These are phyloP conservation scores for Rosalia funebris DNA, from an alignment of 2,888 invertebrate species.

Conservation along the genomic window DNA sequence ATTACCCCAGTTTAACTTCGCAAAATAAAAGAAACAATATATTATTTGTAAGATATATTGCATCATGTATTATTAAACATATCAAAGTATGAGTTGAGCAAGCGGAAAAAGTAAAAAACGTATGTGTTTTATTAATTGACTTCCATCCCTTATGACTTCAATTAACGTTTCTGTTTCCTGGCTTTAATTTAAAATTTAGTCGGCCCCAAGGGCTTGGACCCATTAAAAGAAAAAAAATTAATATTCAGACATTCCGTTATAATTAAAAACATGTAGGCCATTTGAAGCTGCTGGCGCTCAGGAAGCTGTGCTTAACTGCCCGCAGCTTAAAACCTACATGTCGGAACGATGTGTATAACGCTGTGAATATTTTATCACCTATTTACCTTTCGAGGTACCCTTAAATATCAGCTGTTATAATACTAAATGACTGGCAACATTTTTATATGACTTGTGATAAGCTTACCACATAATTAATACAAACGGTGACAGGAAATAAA, in stretches of 20 bases:
- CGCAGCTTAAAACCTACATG: slow-evolving; percentile 25
- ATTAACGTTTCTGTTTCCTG: slow-evolving; percentile 7
- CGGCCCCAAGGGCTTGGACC: slow-evolving; percentile 5
- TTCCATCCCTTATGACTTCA: neutral
- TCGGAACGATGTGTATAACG: slow-evolving; percentile 21
- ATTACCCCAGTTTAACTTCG: neutral
- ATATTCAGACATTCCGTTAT: slow-evolving; percentile 32
- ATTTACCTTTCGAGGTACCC: slow-evolving; percentile 19
- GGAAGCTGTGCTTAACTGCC: slow-evolving; percentile 21
- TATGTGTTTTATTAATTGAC: too few relatives aligned
- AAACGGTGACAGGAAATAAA: too few relatives aligned
- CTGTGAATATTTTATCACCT: slow-evolving; percentile 35
- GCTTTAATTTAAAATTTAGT: slow-evolving; percentile 18
- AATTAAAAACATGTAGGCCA: slow-evolving; percentile 37
- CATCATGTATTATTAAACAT: too few relatives aligned
- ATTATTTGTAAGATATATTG: too few relatives aligned
- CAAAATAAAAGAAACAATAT: slow-evolving; percentile 18
- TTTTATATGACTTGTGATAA: too few relatives aligned
- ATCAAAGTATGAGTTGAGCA: too few relatives aligned
- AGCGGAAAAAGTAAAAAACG: too few relatives aligned
- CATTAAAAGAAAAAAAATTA: slow-evolving; percentile 22
- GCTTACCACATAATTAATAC: too few relatives aligned
- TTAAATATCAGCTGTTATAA: neutral
- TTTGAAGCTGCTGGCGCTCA: slow-evolving; percentile 23
- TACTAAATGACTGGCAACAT: neutral